Evolutionary conservation across 1,140 invertebrate genomes (phyloP), one percentile per base, ranked within the genome.

Genomic region (Diorhabda carinulata): DNA sequence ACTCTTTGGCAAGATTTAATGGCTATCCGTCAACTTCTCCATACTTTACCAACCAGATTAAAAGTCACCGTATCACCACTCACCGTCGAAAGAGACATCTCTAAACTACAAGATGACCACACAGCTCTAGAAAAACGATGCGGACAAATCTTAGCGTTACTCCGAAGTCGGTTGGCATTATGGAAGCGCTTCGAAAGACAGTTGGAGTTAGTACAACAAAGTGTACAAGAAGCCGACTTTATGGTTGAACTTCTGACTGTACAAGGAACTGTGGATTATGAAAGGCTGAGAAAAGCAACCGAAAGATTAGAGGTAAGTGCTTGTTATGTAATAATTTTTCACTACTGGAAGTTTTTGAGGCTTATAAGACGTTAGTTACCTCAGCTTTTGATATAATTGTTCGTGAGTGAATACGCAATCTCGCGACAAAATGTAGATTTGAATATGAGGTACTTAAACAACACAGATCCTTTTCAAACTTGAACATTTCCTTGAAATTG

Each of bases 211-310:
- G 90, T 94, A 2, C 90, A 92, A 63, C 88, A 91, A 45, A 91
- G 90, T 0, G 90, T 92, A 0, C 86, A 92, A 67, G 91, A 93
- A 73, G 90, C 91, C 0, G 91, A 93, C 78, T 93, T 92, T 74
- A 92, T 93, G 91, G 91, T 93, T 82, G 91, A 94, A 74, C 79
- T 93, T 8, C 82, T 93, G 3, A 90, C 89, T 2, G 89, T 93
- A 0, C 90, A 92, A 76, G 91, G 90, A 8, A 87, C 89, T 56
- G 88, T 94, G 2, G 91, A 94, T 81, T 93, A 93, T 72, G 90
- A 92, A 64, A 85, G 91, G 43, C 80, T 94, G 58, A 81, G 89
- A n/a, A 92, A 91, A 75, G 91, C 91, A 45, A 92, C 91, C 0
- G 90, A 92, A 78, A 83, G 91, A 77, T 81, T 92, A 66, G 90